A percentile compares a stretch with the other conserved stretches of the same genome.
Evolutionary conservation across 2,113 vertebrate genomes (phyloP).

Genomic region (Heterotilapia buettikoferi): DNA sequence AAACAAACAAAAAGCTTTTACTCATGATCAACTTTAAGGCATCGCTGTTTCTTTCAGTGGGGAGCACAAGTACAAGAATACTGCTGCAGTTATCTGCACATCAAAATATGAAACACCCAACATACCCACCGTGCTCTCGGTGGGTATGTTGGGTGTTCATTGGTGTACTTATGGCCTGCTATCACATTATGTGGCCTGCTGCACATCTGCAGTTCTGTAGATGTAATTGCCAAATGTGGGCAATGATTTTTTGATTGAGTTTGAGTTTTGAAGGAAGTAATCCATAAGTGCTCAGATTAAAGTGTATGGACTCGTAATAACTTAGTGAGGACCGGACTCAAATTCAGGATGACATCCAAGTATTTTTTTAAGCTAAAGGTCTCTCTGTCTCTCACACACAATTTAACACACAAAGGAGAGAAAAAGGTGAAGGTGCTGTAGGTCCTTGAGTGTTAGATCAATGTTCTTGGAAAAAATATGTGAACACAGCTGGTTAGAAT

Average conservation of each 20-base stretch:
- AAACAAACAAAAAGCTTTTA: background rate
- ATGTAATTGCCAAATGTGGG: background rate
- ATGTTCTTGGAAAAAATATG: background rate
- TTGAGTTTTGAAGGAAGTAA: background rate
- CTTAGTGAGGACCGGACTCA: fast-evolving
- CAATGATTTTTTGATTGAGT: background rate
- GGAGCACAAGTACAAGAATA: background rate
- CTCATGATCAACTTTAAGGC: background rate
- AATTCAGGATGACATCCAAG: background rate
- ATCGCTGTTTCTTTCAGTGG: background rate
- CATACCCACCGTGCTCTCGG: fast-evolving
- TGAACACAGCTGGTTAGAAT: background rate
- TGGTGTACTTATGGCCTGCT: background rate
- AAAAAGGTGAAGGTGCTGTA: fast-evolving
- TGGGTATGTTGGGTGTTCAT: background rate
- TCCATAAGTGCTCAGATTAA: background rate
- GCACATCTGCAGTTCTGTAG: background rate
- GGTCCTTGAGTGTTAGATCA: background rate
- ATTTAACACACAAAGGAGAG: background rate
- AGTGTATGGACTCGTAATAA: fast-evolving
- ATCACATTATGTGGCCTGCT: background rate
- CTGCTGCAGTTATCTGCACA: background rate
- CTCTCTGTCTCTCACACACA: background rate
- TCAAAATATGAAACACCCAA: background rate
- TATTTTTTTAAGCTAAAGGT: background rate